A percentile compares a stretch with the other conserved stretches of the same genome.
Evolutionary conservation across 2,797 vertebrate species (phyloP).

Genomic region (Hapalemur alaotrensis): DNA sequence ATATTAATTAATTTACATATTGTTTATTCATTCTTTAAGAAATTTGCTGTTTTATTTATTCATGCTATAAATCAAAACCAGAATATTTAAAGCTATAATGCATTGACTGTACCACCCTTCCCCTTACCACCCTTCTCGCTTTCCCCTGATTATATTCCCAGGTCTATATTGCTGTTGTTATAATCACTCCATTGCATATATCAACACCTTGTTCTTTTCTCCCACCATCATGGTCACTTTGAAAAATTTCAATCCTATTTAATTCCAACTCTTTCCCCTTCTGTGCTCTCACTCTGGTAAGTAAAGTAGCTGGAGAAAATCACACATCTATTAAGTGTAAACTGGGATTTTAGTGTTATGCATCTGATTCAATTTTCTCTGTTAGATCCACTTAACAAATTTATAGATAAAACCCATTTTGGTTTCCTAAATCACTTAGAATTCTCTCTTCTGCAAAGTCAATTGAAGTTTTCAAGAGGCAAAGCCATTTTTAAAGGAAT

Average conservation of each 20-base stretch:
- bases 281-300: neutral
- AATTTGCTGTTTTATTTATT: neutral
- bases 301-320: neutral
- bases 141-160: neutral
- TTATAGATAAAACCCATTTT: neutral
- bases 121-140: neutral
- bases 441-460: neutral
- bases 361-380: neutral
- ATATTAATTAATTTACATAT: neutral
- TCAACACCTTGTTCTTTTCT: neutral
- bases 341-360: neutral
- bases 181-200: neutral
- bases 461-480: neutral
- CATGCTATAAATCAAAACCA: neutral
- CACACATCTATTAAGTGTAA: neutral
- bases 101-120: no score
- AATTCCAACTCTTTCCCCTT: neutral
- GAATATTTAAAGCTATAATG: neutral
- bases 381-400: neutral
- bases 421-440: neutral
- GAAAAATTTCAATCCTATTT: neutral
- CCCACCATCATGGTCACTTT: neutral
- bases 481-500: conserved; percentile 13
- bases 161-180: neutral
- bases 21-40: neutral